Conservation (phyloP, 2,113 vertebrate species). For the Montifringilla adamsi region DNA sequence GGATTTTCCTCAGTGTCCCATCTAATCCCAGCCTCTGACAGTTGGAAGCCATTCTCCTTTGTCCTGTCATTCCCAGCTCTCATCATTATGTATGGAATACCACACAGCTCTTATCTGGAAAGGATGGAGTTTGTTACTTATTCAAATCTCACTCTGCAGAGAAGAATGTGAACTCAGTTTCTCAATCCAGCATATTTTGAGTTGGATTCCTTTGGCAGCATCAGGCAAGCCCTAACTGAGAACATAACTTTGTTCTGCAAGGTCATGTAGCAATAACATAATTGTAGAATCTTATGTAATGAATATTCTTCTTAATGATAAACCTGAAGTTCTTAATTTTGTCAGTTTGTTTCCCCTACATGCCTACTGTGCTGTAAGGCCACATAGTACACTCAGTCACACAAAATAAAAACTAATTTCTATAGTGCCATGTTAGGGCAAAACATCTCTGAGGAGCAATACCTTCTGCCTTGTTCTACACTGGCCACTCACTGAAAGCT, state of each 20-base stretch:
- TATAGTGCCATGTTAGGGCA: rapidly evolving
- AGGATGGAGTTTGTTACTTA: not conserved
- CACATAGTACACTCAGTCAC: not conserved
- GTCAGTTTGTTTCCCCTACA: not conserved
- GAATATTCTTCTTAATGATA: conserved; percentile 1
- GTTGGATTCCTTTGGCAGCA: not conserved
- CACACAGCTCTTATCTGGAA: rapidly evolving
- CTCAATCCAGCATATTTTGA: not conserved
- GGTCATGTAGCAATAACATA: not conserved
- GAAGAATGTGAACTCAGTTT: not conserved
- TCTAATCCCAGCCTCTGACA: not conserved
- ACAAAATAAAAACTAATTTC: not conserved
- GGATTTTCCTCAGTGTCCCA: not conserved
- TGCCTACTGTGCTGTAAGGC: not conserved
- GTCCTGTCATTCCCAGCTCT: not conserved
- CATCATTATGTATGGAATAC: no score
- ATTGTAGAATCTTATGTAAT: conserved; percentile 21
- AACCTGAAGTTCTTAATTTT: not conserved
- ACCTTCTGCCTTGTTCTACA: rapidly evolving
- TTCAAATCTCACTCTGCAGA: not conserved
- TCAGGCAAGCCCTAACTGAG: not conserved
- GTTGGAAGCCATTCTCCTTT: not conserved
- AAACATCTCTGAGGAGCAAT: not conserved
- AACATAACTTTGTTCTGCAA: not conserved
- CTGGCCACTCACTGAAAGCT: not conserved